Percentiles rank a stretch among this genome's conserved stretches.
Conservation (phyloP, 2,888 invertebrate genomes). For the Chrysodeixis includens region DNA sequence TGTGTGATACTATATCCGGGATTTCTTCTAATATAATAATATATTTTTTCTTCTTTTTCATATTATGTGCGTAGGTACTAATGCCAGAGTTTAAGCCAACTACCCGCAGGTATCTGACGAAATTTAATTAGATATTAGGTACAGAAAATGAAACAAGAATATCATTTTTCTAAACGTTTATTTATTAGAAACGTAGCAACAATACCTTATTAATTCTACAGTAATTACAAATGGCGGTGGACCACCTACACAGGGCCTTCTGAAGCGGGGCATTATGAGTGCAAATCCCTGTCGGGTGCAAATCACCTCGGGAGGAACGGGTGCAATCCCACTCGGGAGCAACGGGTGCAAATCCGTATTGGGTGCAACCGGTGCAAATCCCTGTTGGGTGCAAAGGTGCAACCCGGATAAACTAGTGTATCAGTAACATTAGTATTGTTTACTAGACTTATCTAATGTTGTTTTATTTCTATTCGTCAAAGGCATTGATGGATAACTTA, state of each 20-base stretch:
- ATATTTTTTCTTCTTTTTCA: no score
- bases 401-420: neutral
- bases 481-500: neutral
- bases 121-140: no score
- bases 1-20: no score
- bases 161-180: conserved; percentile 71
- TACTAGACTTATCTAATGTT: neutral
- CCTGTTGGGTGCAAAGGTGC: neutral
- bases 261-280: conserved; percentile 34
- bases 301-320: neutral
- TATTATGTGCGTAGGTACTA: no score
- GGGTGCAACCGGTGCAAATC: neutral
- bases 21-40: no score
- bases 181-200: conserved; percentile 82
- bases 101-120: no score
- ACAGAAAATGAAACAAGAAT: conserved; percentile 54
- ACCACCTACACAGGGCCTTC: conserved; percentile 59
- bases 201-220: conserved; percentile 70
- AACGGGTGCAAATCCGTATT: neutral
- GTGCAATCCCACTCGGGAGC: neutral
- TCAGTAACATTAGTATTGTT: neutral
- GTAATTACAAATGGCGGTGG: conserved; percentile 61
- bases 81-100: no score
- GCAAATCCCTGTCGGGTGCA: conserved; percentile 11
- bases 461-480: neutral